Conservation (phyloP, 2,888 invertebrate species). For the Leptinotarsa peninsularis region DNA sequence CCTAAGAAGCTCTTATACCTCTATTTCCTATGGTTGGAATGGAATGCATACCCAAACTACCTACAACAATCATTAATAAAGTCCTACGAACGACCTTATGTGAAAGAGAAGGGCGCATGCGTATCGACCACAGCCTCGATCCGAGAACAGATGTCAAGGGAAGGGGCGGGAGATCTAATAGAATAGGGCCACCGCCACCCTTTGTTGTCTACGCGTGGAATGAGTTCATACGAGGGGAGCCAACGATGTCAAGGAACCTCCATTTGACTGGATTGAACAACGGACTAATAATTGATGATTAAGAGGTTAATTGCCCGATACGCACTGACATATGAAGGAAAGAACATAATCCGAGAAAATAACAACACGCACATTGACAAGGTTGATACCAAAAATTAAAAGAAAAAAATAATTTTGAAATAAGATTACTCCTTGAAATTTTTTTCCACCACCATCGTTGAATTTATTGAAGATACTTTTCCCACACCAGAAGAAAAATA, state of each 20-base stretch:
- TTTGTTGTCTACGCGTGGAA: conserved; percentile 26
- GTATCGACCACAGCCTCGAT: conserved; percentile 30
- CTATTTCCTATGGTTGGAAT: no score
- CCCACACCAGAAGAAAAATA: no score
- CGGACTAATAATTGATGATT: not conserved
- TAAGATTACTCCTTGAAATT: no score
- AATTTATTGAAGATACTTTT: no score
- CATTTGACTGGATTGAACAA: not conserved
- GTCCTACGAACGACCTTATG: conserved; percentile 8
- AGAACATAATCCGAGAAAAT: not conserved
- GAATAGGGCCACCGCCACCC: conserved; percentile 33
- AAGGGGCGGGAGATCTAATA: conserved; percentile 24
- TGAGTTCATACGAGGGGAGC: not conserved
- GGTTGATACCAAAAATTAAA: not conserved
- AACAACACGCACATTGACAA: no score
- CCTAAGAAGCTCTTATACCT: no score
- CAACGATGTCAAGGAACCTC: conserved; percentile 5
- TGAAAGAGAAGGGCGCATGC: conserved; percentile 16
- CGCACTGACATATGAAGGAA: not conserved
- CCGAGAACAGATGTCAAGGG: conserved; percentile 36
- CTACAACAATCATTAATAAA: conserved; percentile 1
- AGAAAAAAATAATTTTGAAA: not conserved
- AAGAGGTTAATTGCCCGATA: not conserved
- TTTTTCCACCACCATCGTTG: no score
- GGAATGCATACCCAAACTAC: not conserved